Evolutionary conservation across 2,888 invertebrate genomes (phyloP).

Genomic region (Phymatocera aterrima): DNA sequence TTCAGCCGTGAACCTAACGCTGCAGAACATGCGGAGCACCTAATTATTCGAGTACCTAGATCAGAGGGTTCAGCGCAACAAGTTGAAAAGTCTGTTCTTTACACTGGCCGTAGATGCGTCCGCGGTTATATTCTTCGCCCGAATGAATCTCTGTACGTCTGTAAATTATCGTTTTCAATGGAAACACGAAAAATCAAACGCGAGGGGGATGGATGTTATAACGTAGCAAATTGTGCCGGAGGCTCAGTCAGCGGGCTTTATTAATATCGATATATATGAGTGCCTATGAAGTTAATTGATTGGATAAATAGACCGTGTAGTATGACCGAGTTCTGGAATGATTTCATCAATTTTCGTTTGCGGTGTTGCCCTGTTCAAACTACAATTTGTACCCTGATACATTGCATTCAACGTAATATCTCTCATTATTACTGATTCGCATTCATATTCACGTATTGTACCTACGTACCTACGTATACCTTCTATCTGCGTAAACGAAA

Average conservation of each 20-base stretch:
- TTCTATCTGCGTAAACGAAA: background rate
- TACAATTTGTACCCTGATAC: background rate
- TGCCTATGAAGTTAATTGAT: slow-evolving; percentile 30
- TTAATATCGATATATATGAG: background rate
- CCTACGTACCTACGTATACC: background rate
- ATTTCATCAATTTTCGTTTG: slow-evolving; percentile 42
- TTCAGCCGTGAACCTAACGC: background rate
- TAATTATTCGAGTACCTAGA: background rate
- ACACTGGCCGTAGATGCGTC: too few species aligned
- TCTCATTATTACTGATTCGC: too few species aligned
- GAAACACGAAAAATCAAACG: background rate
- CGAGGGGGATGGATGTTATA: background rate
- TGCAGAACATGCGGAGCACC: too few species aligned
- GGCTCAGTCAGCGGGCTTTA: background rate
- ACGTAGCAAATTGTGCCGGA: background rate
- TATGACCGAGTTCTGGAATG: background rate
- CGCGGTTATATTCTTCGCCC: too few species aligned
- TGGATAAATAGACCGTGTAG: slow-evolving; percentile 21
- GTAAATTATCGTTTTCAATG: too few species aligned
- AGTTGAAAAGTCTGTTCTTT: too few species aligned
- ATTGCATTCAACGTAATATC: too few species aligned
- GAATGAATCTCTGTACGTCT: too few species aligned
- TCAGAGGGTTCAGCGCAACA: background rate
- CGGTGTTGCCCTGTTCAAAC: slow-evolving; percentile 20
- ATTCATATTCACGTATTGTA: too few species aligned